phyloP scores from a whole-genome alignment of 1,140 invertebrate species.

The Magallana ariakensis region DNA sequence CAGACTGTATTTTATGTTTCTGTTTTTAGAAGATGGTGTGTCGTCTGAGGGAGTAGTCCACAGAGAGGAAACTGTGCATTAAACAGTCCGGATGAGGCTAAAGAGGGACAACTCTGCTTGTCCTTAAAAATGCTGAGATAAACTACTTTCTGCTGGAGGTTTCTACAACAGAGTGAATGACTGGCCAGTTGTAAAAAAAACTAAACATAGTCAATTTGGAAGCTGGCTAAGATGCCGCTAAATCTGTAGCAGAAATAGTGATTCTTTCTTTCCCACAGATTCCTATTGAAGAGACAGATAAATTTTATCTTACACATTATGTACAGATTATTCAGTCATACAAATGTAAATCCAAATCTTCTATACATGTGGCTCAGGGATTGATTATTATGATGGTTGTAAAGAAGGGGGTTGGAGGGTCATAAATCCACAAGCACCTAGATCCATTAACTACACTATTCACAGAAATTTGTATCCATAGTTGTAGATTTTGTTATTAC shows the following conservation, averaged over 20 bases:
- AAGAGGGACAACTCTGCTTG: slow-evolving; percentile 10
- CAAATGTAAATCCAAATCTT: too few relatives aligned
- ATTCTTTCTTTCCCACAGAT: neutral
- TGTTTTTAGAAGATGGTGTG: neutral
- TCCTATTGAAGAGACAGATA: neutral
- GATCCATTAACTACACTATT: too few relatives aligned
- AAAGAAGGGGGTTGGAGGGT: too few relatives aligned
- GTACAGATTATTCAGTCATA: too few relatives aligned
- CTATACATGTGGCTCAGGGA: too few relatives aligned
- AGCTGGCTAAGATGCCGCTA: neutral
- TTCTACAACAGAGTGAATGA: neutral
- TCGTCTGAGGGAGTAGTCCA: neutral
- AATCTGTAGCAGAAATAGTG: neutral
- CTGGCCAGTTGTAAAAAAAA: neutral
- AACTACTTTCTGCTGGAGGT: neutral
- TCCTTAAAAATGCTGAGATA: neutral
- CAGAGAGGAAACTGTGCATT: neutral
- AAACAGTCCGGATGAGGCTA: neutral
- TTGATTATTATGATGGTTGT: too few relatives aligned
- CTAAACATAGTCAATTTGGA: neutral
- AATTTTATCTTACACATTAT: neutral
- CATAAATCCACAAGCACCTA: too few relatives aligned
- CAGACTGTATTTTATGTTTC: too few relatives aligned
- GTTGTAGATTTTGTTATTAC: too few relatives aligned
- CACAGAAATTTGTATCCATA: too few relatives aligned